These are phyloP conservation scores for Caradrina kadenii DNA, from an alignment of 2,888 invertebrate genomes.

Conservation along the genomic window DNA sequence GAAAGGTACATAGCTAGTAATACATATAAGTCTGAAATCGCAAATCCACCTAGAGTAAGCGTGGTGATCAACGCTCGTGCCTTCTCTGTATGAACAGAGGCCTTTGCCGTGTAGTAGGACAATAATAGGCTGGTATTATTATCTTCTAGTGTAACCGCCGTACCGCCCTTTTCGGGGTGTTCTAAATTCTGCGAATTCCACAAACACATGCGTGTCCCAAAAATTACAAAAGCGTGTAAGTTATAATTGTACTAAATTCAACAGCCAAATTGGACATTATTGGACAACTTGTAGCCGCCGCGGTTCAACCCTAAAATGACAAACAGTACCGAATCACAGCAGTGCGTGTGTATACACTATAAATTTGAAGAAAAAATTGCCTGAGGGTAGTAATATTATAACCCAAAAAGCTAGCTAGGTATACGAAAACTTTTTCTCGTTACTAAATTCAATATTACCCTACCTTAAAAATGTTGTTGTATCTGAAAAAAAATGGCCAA, in stretches of 20 bases:
- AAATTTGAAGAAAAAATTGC: slow-evolving; percentile 79
- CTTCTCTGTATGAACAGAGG: too few species aligned
- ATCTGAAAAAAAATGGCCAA: slow-evolving; percentile 17
- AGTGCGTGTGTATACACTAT: slow-evolving; percentile 82
- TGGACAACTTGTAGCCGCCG: slow-evolving; percentile 69
- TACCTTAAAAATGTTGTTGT: slow-evolving; percentile 32
- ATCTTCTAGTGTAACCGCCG: not conserved
- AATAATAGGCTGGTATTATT: too few species aligned
- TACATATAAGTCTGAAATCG: too few species aligned
- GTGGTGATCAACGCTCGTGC: too few species aligned
- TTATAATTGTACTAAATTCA: slow-evolving; percentile 55
- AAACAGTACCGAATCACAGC: slow-evolving; percentile 83
- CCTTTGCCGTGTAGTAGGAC: too few species aligned
- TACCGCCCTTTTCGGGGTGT: not conserved
- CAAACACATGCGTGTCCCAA: slow-evolving; percentile 40
- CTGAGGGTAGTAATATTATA: slow-evolving; percentile 68
- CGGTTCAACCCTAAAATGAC: slow-evolving; percentile 74
- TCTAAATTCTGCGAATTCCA: slow-evolving; percentile 33
- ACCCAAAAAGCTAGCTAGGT: slow-evolving; percentile 57
- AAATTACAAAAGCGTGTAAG: slow-evolving; percentile 53
- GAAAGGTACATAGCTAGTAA: too few species aligned
- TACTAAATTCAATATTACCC: slow-evolving; percentile 52
- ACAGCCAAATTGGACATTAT: slow-evolving; percentile 68
- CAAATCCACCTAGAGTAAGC: too few species aligned
- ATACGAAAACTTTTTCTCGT: slow-evolving; percentile 66